Conservation (phyloP, 2,888 invertebrate genomes). For the Trissonchulus latispiculum region DNA sequence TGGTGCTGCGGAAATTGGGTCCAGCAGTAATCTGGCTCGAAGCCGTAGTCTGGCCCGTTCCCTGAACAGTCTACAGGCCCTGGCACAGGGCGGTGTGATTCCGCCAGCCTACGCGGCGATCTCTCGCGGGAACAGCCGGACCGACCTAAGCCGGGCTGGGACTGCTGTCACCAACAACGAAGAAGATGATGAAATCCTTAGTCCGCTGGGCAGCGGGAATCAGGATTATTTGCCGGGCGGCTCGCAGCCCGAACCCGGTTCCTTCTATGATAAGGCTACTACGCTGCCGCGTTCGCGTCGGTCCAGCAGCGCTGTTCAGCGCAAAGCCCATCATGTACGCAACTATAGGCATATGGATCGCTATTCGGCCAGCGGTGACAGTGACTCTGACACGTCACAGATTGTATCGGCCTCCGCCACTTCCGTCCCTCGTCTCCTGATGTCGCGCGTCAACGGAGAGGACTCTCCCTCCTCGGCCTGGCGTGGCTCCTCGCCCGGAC, state of each 20-base stretch:
- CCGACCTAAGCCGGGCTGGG: neutral
- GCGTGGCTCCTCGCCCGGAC: neutral
- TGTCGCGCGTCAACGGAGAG: neutral
- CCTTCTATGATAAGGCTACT: constrained; percentile 15
- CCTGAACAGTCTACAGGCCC: constrained; percentile 12
- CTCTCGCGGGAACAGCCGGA: too few relatives aligned
- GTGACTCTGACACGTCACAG: constrained; percentile 15
- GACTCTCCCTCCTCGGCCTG: neutral
- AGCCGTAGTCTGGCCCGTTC: constrained; percentile 15
- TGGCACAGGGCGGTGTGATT: neutral
- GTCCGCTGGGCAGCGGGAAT: neutral
- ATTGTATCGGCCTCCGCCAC: neutral
- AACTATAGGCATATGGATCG: constrained; percentile 3
- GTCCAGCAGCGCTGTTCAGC: neutral
- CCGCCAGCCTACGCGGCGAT: neutral
- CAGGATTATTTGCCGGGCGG: neutral
- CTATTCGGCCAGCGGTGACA: constrained; percentile 16
- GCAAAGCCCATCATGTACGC: constrained; percentile 3
- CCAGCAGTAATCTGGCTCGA: neutral
- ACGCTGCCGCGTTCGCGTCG: constrained; percentile 14
- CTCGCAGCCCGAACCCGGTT: neutral
- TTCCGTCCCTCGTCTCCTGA: too few relatives aligned
- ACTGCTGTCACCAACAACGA: neutral
- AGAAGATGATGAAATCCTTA: neutral
- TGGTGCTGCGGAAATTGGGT: neutral